Evolutionary conservation across 2,113 vertebrate species (phyloP).

Genomic region (Pitta sordida): DNA sequence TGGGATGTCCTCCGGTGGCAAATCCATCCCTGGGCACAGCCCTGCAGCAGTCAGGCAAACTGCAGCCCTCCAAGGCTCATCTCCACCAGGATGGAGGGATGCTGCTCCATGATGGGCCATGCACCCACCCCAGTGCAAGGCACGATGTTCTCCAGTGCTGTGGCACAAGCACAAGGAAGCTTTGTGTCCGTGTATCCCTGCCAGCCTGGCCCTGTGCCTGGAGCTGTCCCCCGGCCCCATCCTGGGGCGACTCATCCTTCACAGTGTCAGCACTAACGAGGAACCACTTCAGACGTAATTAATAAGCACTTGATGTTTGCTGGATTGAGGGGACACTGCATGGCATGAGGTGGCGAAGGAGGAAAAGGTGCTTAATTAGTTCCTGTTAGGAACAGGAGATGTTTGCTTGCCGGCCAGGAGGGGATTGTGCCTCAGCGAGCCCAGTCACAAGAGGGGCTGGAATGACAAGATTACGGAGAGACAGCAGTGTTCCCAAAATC

Average conservation of each 20-base stretch:
- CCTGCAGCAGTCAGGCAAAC: not conserved
- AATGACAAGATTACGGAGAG: fast-evolving
- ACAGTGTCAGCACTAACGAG: not conserved
- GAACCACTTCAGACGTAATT: slow-evolving; percentile 29
- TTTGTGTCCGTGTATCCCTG: fast-evolving
- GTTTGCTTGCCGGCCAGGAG: not conserved
- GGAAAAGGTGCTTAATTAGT: slow-evolving; percentile 9
- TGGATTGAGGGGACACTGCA: not conserved
- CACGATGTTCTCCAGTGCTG: fast-evolving
- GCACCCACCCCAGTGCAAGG: not conserved
- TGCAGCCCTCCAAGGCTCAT: not conserved
- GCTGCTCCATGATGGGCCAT: not conserved
- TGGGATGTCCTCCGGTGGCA: fast-evolving
- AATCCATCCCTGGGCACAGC: not conserved
- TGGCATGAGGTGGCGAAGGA: not conserved
- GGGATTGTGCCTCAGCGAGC: not conserved
- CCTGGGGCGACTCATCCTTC: not conserved
- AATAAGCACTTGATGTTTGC: slow-evolving; percentile 49
- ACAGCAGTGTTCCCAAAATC: fast-evolving
- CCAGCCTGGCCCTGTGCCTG: not conserved
- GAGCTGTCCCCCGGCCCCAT: not conserved
- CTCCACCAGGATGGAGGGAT: not conserved
- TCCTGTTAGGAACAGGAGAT: not conserved
- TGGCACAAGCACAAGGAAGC: not conserved
- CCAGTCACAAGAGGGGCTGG: not conserved